Base-by-base conservation (phyloP, 1,140 invertebrate species). In the Brachionus rubens region DNA sequence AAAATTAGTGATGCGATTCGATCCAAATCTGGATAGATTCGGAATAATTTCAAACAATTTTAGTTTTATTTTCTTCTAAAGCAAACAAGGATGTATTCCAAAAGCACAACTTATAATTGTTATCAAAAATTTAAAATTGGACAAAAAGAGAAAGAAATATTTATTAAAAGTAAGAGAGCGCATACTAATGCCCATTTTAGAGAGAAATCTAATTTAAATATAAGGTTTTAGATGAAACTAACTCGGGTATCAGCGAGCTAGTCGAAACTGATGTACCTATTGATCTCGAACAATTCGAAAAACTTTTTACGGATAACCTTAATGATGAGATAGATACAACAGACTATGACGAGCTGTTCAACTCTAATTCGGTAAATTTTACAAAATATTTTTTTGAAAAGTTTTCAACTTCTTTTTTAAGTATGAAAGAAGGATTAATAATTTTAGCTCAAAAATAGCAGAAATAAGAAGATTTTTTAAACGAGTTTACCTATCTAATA, bases 211-310 rank as follows among this genome's bases (percentile, higher is more conserved):
- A 4, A 24, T 43, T 21, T 24, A 41, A 12, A 12, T 59, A 30
- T n/a, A 65, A 43, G 40, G 36, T 26, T 26, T 36, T 65, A 26
- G 21, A 65, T 14, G 59, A 65, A 10, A 7, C n/a, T 5, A 43
- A 12, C 33, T 43, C 19, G 41, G 59, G 40, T 14, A 43, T 65
- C 6, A 65, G 24, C 43, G 59, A 65, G 1, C 19, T 26, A 12
- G 4, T 36, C 2, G 59, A 65, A 2, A 26, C 7, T 24, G 33
- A 33, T 12, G 10, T 41, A 14, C 10, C n/a, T 26, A 24, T 72
- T 10, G 68, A 72, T 3, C n/a, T 52, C 46, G 68, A 72, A 1
- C 4, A 33, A 50, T 72, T 72, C 30, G 68, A 72, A 54, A 72
- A 50, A 50, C n/a, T 72, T 4, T 72, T 72, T 47, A 30, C 50